Evolutionary conservation across 2,797 vertebrate species (phyloP).

Genomic region (Phoeniculus purpureus): DNA sequence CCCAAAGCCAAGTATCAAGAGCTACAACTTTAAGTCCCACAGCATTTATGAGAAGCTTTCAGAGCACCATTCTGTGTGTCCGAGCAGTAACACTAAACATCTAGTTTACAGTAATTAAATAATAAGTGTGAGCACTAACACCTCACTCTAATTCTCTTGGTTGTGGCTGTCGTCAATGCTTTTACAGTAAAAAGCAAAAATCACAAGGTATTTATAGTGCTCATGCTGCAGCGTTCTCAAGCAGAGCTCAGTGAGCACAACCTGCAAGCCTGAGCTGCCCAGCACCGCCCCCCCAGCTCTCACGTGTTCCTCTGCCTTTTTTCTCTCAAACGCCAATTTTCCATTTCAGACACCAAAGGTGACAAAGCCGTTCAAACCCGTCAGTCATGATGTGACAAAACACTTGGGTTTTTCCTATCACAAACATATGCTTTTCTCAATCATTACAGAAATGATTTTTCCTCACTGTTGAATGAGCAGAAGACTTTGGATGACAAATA

Average conservation of each 20-base stretch:
- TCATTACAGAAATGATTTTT: background rate
- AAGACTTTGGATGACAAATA: background rate
- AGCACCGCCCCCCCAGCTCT: background rate
- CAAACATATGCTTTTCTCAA: background rate
- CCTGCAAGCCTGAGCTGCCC: background rate
- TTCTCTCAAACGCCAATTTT: background rate
- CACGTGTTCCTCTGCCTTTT: fast-evolving
- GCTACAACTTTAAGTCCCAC: background rate
- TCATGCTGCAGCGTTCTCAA: fast-evolving
- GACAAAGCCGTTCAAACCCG: background rate
- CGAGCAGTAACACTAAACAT: background rate
- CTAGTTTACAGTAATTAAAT: background rate
- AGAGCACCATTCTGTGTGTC: fast-evolving
- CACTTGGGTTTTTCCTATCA: background rate
- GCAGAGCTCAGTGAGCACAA: background rate
- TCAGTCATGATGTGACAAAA: background rate
- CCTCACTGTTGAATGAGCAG: background rate
- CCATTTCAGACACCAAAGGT: background rate
- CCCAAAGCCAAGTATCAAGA: background rate
- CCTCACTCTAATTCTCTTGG: background rate
- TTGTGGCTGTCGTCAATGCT: background rate
- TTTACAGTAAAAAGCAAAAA: background rate
- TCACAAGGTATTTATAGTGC: background rate
- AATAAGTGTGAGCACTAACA: fast-evolving
- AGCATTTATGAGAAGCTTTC: background rate